Evolutionary conservation across 2,113 vertebrate species (phyloP), one percentile per base, ranked within the genome.

Genomic region (Jacana jacana): DNA sequence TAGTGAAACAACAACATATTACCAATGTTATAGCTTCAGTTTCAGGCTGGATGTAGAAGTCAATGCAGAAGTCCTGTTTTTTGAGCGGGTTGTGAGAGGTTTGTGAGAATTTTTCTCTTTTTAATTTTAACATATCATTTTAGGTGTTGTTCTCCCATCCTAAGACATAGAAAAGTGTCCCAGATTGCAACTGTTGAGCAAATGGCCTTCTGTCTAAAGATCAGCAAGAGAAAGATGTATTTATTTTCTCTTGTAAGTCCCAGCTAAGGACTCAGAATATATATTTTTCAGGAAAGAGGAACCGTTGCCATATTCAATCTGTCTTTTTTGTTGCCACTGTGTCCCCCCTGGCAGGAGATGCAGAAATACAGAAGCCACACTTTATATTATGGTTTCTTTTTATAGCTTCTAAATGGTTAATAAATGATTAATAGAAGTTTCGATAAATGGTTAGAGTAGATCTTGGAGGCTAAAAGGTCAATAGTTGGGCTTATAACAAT

Each of bases 371-470:
- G 30, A 82, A 79, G 18, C 12, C 40, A 73, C n/a, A 28, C 14
- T 86, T 93, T 35, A 55, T 55, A 68, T 87, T 90, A 88, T 49
- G 8, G 14, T 65, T 80, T 82, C 24, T 65, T 92, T 91, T 91
- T 91, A 90, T 80, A 86, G 40, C 58, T 86, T 94, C 40, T 90
- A 94, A 96, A 95, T 93, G 54, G 88, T 96, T 97, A 96, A 93
- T 94, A 94, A 90, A 94, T 96, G 79, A 94, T 97, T 93, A 95
- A 95, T 90, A 88, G 52, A 88, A 9, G 15, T 82, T 97, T 95
- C 88, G 54, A 91, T 91, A 94, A 90, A 94, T 91, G 73, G 33
- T 44, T 88, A 72, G 75, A 93, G 88, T 48, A 80, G 49, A 15
- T 52, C 93, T 91, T 69, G 58, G 81, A 88, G 88, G 75, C 63